phyloP scores from a whole-genome alignment of 2,113 vertebrate genomes.

The Dermatemys mawii region DNA sequence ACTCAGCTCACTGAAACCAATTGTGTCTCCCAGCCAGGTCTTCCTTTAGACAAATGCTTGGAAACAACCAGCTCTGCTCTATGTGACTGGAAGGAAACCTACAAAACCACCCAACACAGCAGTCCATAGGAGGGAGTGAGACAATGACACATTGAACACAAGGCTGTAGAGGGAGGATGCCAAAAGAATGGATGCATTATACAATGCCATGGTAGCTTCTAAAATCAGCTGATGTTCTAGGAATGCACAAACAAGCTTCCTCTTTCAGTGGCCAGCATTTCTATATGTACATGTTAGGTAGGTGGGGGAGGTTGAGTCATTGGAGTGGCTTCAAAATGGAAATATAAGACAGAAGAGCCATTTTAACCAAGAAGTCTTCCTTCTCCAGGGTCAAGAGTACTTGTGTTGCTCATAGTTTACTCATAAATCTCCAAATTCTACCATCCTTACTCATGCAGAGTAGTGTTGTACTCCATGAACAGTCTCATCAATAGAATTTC shows the following conservation, averaged over 20 bases:
- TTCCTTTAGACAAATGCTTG: slow-evolving; percentile 14
- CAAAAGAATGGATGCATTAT: not conserved
- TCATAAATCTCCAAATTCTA: not conserved
- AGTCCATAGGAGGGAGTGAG: not conserved
- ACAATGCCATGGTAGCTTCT: not conserved
- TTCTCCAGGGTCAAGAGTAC: not conserved
- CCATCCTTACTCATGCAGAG: not conserved
- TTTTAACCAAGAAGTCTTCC: not conserved
- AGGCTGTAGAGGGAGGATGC: not conserved
- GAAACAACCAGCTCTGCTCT: not conserved
- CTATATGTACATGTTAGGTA: not conserved
- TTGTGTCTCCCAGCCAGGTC: slow-evolving; percentile 9
- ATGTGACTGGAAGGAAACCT: not conserved
- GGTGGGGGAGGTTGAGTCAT: not conserved
- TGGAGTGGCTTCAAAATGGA: not conserved
- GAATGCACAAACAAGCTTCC: not conserved
- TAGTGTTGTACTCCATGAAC: not conserved
- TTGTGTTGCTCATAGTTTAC: not conserved
- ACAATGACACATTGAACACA: not conserved
- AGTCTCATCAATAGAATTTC: not conserved
- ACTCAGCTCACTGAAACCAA: slow-evolving; percentile 1
- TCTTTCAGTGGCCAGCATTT: not conserved
- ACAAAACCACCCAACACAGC: not conserved
- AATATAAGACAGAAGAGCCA: not conserved
- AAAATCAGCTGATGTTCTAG: slow-evolving; percentile 1